A percentile compares a stretch with the other conserved stretches of the same genome.
These are phyloP conservation scores for Spialia ferax DNA, from an alignment of 2,888 invertebrate species.

Conservation along the genomic window DNA sequence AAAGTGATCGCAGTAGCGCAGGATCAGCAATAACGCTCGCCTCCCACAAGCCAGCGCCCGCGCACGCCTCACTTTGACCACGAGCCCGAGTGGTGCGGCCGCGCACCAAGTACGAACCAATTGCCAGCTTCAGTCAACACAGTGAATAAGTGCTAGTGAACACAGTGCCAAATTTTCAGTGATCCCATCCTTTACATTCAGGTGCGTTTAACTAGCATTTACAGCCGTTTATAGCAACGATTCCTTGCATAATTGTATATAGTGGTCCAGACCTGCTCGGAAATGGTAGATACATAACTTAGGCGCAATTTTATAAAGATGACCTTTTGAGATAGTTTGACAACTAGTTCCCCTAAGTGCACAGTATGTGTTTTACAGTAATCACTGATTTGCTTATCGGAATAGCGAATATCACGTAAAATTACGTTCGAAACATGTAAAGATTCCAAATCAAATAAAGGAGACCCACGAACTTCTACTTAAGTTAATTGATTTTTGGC, in stretches of 20 bases:
- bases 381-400: not conserved
- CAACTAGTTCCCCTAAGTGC: not conserved
- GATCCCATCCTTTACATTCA: conserved; percentile 50
- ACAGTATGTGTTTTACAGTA: not conserved
- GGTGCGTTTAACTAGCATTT: conserved; percentile 58
- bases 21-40: conserved; percentile 63
- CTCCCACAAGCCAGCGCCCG: conserved; percentile 62
- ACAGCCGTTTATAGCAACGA: not conserved
- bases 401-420: not conserved
- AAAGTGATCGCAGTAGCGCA: conserved; percentile 51
- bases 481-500: conserved; percentile 25
- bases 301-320: conserved; percentile 2
- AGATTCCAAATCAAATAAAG: not conserved
- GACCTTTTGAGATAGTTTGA: conserved; percentile 1
- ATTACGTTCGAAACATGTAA: not conserved
- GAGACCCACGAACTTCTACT: conserved; percentile 6
- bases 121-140: conserved; percentile 51
- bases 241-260: not conserved
- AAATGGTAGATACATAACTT: conserved; percentile 20
- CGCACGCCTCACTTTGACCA: conserved; percentile 72
- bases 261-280: conserved; percentile 9
- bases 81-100: conserved; percentile 69
- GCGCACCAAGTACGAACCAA: conserved; percentile 47
- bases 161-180: conserved; percentile 50
- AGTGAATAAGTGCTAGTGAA: conserved; percentile 67